Conservation (phyloP, 2,888 invertebrate genomes). For the Automeris io region DNA sequence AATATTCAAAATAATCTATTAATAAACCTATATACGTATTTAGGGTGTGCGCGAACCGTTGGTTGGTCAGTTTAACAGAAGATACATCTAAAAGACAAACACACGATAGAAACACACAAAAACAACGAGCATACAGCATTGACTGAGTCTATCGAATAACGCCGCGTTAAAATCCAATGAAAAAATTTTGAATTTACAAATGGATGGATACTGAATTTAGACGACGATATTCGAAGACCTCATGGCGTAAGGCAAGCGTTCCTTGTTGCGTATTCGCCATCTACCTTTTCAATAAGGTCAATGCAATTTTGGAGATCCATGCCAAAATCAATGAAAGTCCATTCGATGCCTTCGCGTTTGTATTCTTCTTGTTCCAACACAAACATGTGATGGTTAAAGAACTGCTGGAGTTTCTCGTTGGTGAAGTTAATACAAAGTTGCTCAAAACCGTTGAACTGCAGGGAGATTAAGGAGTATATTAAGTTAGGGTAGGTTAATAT, state of each 20-base stretch:
- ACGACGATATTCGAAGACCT: constrained; percentile 44
- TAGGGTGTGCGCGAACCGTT: background rate
- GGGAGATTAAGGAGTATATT: constrained; percentile 66
- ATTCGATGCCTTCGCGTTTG: constrained; percentile 94
- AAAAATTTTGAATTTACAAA: constrained; percentile 10
- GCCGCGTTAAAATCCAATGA: constrained; percentile 18
- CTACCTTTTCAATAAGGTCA: constrained; percentile 96
- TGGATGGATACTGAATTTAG: constrained; percentile 13
- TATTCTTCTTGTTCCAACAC: constrained; percentile 98
- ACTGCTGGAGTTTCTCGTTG: constrained; percentile 98
- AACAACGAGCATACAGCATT: constrained; percentile 56
- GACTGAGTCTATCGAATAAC: constrained; percentile 49
- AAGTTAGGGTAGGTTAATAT: constrained; percentile 36
- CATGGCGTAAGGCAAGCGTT: constrained; percentile 72
- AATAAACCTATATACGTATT: constrained; percentile 10
- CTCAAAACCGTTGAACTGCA: constrained; percentile 96
- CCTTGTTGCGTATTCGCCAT: constrained; percentile 72
- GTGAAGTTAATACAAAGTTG: constrained; percentile 99
- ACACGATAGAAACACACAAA: constrained; percentile 49
- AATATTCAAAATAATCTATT: constrained; percentile 29
- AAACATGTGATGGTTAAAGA: constrained; percentile 99
- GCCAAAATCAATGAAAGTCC: constrained; percentile 98
- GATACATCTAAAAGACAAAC: constrained; percentile 32
- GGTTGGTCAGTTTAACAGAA: background rate
- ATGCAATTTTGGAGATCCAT: constrained; percentile 97